Percentiles rank a stretch among this genome's conserved stretches.
These are phyloP conservation scores for Trogon melanurus DNA, from an alignment of 2,113 vertebrate genomes.

Conservation along the genomic window DNA sequence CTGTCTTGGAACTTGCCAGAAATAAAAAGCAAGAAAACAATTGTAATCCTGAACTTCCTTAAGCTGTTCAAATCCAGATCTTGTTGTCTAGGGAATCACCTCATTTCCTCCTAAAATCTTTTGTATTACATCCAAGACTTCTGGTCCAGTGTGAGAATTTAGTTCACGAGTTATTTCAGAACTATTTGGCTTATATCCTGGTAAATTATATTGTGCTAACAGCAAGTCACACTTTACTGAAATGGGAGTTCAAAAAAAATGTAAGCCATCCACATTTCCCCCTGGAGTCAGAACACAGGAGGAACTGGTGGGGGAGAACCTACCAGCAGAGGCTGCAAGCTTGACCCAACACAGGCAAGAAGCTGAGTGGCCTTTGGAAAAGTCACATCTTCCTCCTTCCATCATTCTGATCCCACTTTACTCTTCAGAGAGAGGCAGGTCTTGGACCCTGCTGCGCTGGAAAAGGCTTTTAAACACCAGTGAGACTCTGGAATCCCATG, in stretches of 20 bases:
- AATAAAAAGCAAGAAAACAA: neutral
- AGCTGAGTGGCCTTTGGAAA: neutral
- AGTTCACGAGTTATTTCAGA: neutral
- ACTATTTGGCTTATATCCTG: neutral
- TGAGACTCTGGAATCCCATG: neutral
- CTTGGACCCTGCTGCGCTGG: neutral
- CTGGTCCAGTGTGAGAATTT: neutral
- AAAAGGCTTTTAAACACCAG: neutral
- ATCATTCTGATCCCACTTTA: neutral
- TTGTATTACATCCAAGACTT: neutral
- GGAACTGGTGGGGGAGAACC: neutral
- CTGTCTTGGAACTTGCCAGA: neutral
- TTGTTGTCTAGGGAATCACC: slow-evolving; percentile 27
- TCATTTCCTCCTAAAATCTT: slow-evolving; percentile 28
- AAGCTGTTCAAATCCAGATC: slow-evolving; percentile 25
- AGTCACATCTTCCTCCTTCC: neutral
- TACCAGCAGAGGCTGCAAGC: neutral
- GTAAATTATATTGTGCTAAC: neutral
- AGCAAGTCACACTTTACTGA: neutral
- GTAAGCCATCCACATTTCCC: neutral
- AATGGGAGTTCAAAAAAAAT: neutral
- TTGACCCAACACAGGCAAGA: neutral
- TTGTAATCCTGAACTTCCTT: neutral
- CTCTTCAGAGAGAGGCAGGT: neutral
- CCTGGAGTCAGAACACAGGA: neutral